A percentile compares a stretch with the other conserved stretches of the same genome.
These are phyloP conservation scores for Neodiprion virginianus DNA, from an alignment of 1,140 invertebrate genomes.

Conservation along the genomic window DNA sequence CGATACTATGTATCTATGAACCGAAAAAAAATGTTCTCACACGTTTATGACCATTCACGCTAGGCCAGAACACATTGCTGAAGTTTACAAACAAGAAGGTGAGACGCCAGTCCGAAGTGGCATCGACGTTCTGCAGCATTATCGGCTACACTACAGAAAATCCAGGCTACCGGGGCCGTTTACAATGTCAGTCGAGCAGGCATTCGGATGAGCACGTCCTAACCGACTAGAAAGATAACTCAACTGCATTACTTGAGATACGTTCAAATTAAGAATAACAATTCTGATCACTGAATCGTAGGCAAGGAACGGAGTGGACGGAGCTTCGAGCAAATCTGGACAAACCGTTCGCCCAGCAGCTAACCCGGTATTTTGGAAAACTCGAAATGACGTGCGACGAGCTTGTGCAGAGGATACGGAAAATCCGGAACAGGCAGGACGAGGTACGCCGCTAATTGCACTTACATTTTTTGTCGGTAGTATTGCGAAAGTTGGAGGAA, in stretches of 20 bases:
- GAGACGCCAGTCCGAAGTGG: constrained; percentile 65
- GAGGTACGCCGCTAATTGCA: constrained; percentile 47
- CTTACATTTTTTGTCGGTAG: no score
- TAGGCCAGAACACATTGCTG: constrained; percentile 68
- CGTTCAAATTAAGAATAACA: no score
- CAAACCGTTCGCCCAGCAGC: constrained; percentile 56
- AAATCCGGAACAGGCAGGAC: constrained; percentile 67
- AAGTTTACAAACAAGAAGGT: constrained; percentile 67
- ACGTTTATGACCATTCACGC: constrained; percentile 22
- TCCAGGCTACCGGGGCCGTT: constrained; percentile 63
- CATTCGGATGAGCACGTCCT: no score
- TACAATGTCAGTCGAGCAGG: constrained; percentile 60
- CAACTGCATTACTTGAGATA: no score
- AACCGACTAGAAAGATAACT: no score
- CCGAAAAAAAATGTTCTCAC: neutral
- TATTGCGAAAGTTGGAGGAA: no score
- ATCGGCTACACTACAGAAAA: constrained; percentile 64
- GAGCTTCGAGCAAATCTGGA: constrained; percentile 61
- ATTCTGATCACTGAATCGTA: constrained; percentile 25
- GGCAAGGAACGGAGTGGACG: constrained; percentile 65
- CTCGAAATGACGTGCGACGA: constrained; percentile 60
- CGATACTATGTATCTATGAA: neutral
- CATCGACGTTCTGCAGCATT: constrained; percentile 69
- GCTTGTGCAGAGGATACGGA: constrained; percentile 50
- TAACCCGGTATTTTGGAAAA: constrained; percentile 47